phyloP scores from a whole-genome alignment of 2,113 vertebrate species.

The Pantherophis guttatus region DNA sequence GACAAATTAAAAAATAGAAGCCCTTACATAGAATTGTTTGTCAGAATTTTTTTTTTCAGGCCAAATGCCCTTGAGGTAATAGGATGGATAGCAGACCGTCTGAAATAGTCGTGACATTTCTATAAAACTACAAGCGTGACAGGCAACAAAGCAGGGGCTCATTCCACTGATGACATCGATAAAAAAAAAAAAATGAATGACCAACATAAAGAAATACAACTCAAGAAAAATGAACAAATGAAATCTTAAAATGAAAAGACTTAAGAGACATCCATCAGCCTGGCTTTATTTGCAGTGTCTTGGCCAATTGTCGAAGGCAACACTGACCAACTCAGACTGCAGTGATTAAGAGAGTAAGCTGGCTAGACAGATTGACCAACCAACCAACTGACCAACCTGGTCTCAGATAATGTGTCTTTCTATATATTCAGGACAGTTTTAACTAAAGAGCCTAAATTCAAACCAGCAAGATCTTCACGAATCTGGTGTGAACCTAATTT shows the following conservation, averaged over 20 bases:
- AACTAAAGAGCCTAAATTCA: background rate
- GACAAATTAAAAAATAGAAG: background rate
- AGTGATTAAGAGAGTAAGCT: background rate
- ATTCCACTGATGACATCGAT: background rate
- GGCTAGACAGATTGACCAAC: background rate
- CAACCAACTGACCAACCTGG: background rate
- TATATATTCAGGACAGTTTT: background rate
- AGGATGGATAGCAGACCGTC: background rate
- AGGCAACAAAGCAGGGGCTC: background rate
- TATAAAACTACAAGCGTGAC: background rate
- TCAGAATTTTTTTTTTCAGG: background rate
- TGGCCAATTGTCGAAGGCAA: background rate
- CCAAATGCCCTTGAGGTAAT: background rate
- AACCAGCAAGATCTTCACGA: background rate
- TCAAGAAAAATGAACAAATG: background rate
- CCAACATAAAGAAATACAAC: background rate
- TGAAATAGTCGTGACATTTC: background rate
- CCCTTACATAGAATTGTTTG: background rate
- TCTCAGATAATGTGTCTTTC: background rate
- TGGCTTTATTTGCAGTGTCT: background rate
- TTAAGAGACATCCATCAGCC: background rate
- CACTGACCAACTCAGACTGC: background rate
- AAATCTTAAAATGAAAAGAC: background rate
- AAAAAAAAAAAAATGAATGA: background rate
- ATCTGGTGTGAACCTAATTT: background rate